Base-by-base conservation (phyloP, 2,888 invertebrate species). In the Hofmannophila pseudospretella region DNA sequence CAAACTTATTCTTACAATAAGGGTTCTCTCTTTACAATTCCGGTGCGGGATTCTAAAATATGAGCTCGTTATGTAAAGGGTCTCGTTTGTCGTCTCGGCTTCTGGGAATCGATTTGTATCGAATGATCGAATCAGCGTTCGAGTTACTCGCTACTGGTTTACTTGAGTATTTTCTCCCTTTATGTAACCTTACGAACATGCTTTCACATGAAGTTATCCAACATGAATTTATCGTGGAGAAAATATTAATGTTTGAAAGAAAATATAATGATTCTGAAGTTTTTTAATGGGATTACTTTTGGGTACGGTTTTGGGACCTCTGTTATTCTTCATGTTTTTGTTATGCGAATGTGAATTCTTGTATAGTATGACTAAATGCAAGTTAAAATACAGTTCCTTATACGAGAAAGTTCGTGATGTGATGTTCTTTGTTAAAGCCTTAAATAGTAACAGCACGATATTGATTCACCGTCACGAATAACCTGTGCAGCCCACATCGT, bases 21-120 rank as follows among this genome's bases (percentile, higher is more conserved):
- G 9, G 14, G 22, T 32, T 22, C 23, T 27, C 27, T 29, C 14
- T 9, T 3, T 14, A 33, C 33, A 10, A 13, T 30, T 25, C n/a
- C n/a, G 7, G n/a, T n/a, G 23, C 14, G 36, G 20, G 30, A 10
- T 14, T 23, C 22, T 22, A 26, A 38, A 38, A 33, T 28, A 29
- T 19, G 38, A 25, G 38, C 34, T 38, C 30, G 38, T 38, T 38
- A 34, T 30, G 25, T 32, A 29, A 34, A 38, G 38, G 30, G 30
- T 16, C 34, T 38, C 22, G 33, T 33, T 38, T 38, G 38, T 34
- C 34, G 29, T n/a, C 25, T 34, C 35, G 22, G 23, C 20, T 38
- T 22, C 38, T 5, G 25, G 19, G 25, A 34, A 33, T 14, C 38
- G 34, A 34, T 34, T 38, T 38, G 34, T 38, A 38, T 30, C 23